Base-by-base conservation (phyloP, 2,888 invertebrate genomes). In the Ochlodes sylvanus region DNA sequence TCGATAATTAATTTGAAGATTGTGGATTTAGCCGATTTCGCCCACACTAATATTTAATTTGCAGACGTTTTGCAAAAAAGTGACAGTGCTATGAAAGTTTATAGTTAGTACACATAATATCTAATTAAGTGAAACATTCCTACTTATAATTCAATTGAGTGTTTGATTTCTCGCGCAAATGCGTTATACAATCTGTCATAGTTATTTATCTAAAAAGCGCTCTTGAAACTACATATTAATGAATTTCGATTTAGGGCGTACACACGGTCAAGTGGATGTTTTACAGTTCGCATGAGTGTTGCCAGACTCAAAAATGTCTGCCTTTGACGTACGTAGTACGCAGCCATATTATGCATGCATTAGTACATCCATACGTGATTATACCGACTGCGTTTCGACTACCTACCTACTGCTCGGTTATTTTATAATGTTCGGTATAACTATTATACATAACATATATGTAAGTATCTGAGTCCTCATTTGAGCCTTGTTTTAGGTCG, bases 151-250 rank as follows among this genome's bases (percentile, higher is more conserved):
- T 10, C 9, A 17, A 47, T 47, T 17, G 2, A 47, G 0, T 17
- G 2, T 15, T 47, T 9, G 17, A 17, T 47, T 47, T 47, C 47
- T 47, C 7, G 0, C 15, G 17, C 9, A 17, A 47, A 47, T 47
- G 7, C 19, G 19, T 50, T 19, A 50, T 50, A 50, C 17, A 19
- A 2, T 50, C 50, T 50, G 50, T 50, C 50, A 19, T 50, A 50
- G 50, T 10, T 19, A 50, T 50, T 19, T 10, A n/a, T 27, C 27
- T 57, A 57, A 57, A 57, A 57, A 57, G 5, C 19, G 41, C 38
- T 57, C 57, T 57, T 57, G 57, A 57, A 41, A 57, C 57, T 57
- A 57, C 41, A 57, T 19, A 19, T 57, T 57, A 57, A 57, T 57
- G 57, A 57, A 57, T 41, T 34, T 57, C 41, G 38, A 57, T 41